Evolutionary conservation across 1,140 invertebrate species (phyloP), one percentile per base, ranked within the genome.

Genomic region (Reticulitermes speratus): DNA sequence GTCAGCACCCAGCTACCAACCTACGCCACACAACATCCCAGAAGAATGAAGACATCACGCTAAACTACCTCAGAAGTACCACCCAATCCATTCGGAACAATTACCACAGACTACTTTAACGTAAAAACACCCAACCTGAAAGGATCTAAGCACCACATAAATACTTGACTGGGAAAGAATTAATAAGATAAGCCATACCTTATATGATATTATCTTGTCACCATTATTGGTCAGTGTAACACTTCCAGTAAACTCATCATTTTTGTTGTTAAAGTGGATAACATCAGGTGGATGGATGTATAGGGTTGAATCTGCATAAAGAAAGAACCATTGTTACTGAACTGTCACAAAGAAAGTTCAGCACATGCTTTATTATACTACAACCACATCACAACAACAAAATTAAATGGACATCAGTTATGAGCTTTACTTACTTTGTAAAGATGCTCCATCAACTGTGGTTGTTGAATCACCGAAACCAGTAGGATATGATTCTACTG

Each of bases 151-250:
- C 45, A 48, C 45, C 52, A 55, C 52, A 55, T 16, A 55, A 16
- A 16, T 5, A 21, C 19, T 55, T 21, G 30, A 82, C 30, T 19
- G 82, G 16, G 19, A 83, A 19, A 21, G 44, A 44, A 16, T 83
- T 83, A 83, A 25, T 25, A 25, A 38, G 48, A 30, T 2, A 3
- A 84, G 38, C 25, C 83, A 19, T 30, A 95, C 96, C 92, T 97
- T 96, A 89, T 95, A 97, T 5, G 96, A 95, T 21, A 96, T 90
- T 83, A 93, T 91, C 86, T 93, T 92, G 25, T 94, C 90, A 88
- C 93, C 93, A 86, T 93, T 92, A 88, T 96, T 96, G 82, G 94
- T 95, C 30, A 96, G 91, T 8, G 92, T 91, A 88, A 96, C 94
- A 59, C 93, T 93, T 84, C 94, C 94, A 38, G 91, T 91, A 44